These are phyloP conservation scores for Kobus ellipsiprymnus DNA, from an alignment of 2,113 vertebrate species.

Conservation along the genomic window DNA sequence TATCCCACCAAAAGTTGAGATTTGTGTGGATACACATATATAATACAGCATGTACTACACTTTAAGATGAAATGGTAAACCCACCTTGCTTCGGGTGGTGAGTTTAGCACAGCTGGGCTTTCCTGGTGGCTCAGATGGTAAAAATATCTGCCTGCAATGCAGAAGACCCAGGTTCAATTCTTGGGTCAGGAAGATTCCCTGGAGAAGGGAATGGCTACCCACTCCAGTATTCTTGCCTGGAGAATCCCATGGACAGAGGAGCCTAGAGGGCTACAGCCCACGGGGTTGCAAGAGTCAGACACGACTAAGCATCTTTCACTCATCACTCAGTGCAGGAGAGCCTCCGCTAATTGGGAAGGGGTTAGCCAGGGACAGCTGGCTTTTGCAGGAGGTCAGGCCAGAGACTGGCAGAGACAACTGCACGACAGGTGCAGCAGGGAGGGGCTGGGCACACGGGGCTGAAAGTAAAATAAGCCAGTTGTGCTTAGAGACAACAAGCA, in stretches of 20 bases:
- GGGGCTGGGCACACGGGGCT: background rate
- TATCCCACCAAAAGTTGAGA: background rate
- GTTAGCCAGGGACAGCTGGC: constrained; percentile 66
- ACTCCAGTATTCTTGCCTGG: background rate
- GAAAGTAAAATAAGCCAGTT: background rate
- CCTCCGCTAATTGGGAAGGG: background rate
- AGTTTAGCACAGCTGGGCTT: background rate
- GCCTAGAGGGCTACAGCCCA: background rate
- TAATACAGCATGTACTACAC: background rate
- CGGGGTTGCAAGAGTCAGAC: background rate
- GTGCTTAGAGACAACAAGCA: background rate
- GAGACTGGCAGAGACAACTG: constrained; percentile 64
- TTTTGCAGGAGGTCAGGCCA: constrained; percentile 9
- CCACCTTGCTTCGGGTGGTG: background rate
- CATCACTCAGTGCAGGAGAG: background rate
- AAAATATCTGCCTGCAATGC: background rate
- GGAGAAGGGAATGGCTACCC: background rate
- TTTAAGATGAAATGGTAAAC: background rate
- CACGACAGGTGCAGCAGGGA: background rate
- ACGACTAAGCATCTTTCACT: background rate
- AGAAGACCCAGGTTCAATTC: background rate
- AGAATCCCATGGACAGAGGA: background rate
- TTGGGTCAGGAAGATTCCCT: background rate
- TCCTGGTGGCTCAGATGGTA: background rate
- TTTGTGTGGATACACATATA: background rate